These are phyloP conservation scores for Nymphalis c-album DNA, from an alignment of 2,888 invertebrate species.

Conservation along the genomic window DNA sequence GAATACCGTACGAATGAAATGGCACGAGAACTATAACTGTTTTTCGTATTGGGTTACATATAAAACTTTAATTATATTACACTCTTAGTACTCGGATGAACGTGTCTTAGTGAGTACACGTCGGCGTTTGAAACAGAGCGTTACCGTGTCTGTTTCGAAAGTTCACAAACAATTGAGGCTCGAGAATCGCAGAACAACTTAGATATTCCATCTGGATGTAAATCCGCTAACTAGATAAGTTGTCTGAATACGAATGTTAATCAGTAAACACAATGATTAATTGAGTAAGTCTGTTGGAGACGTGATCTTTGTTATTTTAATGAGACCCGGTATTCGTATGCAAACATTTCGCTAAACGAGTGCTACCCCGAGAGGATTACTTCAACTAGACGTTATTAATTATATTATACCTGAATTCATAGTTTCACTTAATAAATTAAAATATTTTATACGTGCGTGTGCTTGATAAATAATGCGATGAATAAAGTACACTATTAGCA, in stretches of 20 bases:
- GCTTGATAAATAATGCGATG: too few species aligned
- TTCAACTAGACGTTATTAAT: constrained; percentile 34
- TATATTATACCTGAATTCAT: constrained; percentile 16
- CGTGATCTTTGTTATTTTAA: constrained; percentile 76
- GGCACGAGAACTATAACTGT: too few species aligned
- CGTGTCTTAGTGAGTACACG: background rate
- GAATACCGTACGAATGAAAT: too few species aligned
- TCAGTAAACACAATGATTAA: constrained; percentile 77
- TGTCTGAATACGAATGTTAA: constrained; percentile 67
- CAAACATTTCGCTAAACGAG: constrained; percentile 48
- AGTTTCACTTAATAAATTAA: background rate
- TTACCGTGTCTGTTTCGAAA: constrained; percentile 15
- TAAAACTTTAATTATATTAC: too few species aligned
- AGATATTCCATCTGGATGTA: constrained; percentile 69
- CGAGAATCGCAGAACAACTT: constrained; percentile 48
- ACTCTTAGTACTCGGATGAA: too few species aligned
- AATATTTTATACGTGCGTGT: too few species aligned
- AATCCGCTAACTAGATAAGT: constrained; percentile 64
- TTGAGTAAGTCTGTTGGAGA: constrained; percentile 68
- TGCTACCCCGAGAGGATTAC: constrained; percentile 31
- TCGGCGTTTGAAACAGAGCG: background rate
- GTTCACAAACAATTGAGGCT: constrained; percentile 41
- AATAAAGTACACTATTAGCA: too few species aligned
- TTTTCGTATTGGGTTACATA: too few species aligned
- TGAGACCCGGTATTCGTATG: constrained; percentile 66